Evolutionary conservation across 1,140 invertebrate species (phyloP), one percentile per base, ranked within the genome.

Genomic region (Dendroctonus ponderosae): DNA sequence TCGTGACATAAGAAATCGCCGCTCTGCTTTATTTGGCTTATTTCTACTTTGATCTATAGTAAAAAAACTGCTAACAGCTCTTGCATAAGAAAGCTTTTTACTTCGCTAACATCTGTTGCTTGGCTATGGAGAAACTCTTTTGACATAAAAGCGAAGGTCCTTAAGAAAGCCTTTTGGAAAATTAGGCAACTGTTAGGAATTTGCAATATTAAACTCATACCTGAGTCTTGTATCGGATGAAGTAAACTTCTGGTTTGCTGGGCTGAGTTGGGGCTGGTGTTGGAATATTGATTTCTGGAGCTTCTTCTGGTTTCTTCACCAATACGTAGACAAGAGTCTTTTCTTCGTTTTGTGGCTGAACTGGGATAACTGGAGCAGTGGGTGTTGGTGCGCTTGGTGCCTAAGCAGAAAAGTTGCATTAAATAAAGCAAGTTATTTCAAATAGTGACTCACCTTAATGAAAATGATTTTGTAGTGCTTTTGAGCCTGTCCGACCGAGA

Each of bases 401-500:
- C 83, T 67, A 50, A 39, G 50, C 5, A 26, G 37, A 26, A 52
- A 52, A 14, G 7, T 52, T 14, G 12, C 26, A 15, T 56, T 56
- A 40, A 40, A 7, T 41, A 43, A 41, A 9, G 9, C 9, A n/a
- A 7, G 38, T 43, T 3, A 39, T 12, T 38, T n/a, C 12, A 12
- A 58, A 44, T 1, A 37, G 6, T 15, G 7, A 40, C 8, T 64
- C 5, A 71, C 72, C 71, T 93, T 93, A 76, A 94, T 94, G 83
- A 94, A 93, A 48, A 94, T 90, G 71, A 94, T 93, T 79, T 93
- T 93, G 84, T 93, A 94, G 75, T 94, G 91, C 75, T 94, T 94
- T 76, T 92, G 91, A 7, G 91, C 90, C 39, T 74, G 80, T 72
- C 79, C 82, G 70, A 77, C 81, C 0, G 80, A 78, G 60, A 87